phyloP scores from a whole-genome alignment of 1,140 invertebrate species.

The Thereuonema tuberculata region DNA sequence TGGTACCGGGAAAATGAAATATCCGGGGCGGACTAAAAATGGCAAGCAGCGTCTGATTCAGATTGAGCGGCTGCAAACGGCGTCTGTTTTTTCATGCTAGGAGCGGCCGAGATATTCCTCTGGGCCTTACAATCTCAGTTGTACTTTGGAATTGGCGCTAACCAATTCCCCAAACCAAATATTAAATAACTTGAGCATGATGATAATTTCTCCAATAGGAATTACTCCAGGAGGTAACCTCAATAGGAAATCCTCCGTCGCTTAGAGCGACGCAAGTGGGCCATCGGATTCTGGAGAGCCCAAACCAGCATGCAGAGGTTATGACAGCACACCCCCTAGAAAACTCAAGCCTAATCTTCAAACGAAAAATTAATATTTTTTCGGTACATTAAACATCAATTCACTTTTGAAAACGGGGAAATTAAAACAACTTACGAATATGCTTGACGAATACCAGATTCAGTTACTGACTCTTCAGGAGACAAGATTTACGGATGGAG shows the following conservation, averaged over 20 bases:
- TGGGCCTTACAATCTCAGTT: neutral
- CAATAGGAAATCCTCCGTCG: neutral
- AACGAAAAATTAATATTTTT: neutral
- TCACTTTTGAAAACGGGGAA: neutral
- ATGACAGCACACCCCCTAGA: too few species aligned
- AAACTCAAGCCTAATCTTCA: neutral
- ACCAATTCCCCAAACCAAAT: neutral
- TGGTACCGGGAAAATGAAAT: neutral
- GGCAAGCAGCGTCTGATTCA: neutral
- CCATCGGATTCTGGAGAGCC: neutral
- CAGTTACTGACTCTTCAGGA: neutral
- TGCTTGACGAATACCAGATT: neutral
- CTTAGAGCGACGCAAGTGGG: neutral
- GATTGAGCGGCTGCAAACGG: neutral
- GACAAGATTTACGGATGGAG: neutral
- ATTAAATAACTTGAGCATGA: neutral
- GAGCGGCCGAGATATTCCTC: neutral
- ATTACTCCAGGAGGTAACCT: neutral
- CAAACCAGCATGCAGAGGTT: neutral
- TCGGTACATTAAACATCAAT: neutral
- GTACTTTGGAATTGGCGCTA: neutral
- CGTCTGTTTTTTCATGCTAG: neutral
- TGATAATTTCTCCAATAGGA: neutral
- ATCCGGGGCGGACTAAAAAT: neutral
- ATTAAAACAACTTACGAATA: neutral